Evolutionary conservation across 2,888 invertebrate species (phyloP).

Genomic region (Mythimna pallens): DNA sequence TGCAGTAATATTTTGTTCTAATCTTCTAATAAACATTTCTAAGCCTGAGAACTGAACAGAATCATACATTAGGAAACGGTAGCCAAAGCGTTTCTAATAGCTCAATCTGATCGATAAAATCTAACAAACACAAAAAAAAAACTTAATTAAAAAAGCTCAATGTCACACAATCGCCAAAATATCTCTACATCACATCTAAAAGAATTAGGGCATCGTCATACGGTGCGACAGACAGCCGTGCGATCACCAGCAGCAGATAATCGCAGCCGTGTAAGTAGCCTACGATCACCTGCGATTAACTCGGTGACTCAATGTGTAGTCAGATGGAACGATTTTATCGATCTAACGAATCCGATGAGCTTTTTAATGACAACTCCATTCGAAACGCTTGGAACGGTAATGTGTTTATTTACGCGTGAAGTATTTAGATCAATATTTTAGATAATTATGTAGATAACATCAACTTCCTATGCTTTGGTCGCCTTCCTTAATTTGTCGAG

Average conservation of each 20-base stretch:
- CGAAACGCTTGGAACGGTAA: slow-evolving; percentile 35
- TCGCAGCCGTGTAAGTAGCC: slow-evolving; percentile 59
- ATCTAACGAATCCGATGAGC: slow-evolving; percentile 48
- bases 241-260: slow-evolving; percentile 50
- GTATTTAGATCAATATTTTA: slow-evolving; percentile 47
- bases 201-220: slow-evolving; percentile 51
- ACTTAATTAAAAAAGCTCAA: slow-evolving; percentile 26
- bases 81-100: slow-evolving; percentile 27
- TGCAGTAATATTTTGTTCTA: neutral
- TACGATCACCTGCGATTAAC: slow-evolving; percentile 56
- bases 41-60: slow-evolving; percentile 23
- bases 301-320: slow-evolving; percentile 52
- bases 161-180: slow-evolving; percentile 25
- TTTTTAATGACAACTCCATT: slow-evolving; percentile 53
- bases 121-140: slow-evolving; percentile 14
- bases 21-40: neutral
- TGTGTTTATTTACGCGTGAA: slow-evolving; percentile 53
- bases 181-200: slow-evolving; percentile 38
- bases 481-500: slow-evolving; percentile 31
- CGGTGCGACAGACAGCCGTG: slow-evolving; percentile 51
- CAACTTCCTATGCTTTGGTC: slow-evolving; percentile 25
- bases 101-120: slow-evolving; percentile 50
- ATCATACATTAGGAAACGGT: slow-evolving; percentile 28
- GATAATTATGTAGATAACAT: slow-evolving; percentile 34
- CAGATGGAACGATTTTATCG: slow-evolving; percentile 64